phyloP scores from a whole-genome alignment of 2,888 invertebrate genomes.

The Chaetogeoica ovagalla region DNA sequence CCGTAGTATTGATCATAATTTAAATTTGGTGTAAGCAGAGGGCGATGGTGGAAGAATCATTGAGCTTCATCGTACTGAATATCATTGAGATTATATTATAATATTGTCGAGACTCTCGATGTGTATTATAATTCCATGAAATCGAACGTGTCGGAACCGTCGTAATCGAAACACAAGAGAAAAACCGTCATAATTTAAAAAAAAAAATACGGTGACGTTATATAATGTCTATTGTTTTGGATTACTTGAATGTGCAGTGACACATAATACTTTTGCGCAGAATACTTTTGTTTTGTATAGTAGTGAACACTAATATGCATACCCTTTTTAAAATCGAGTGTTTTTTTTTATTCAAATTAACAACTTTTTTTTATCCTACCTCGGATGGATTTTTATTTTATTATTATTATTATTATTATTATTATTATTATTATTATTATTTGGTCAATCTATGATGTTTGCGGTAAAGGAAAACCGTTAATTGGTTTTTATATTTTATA shows the following conservation, averaged over 20 bases:
- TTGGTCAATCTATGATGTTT: too few relatives aligned
- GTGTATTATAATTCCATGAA: not conserved
- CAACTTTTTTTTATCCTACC: not conserved
- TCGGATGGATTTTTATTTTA: too few relatives aligned
- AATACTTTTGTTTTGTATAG: not conserved
- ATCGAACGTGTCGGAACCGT: conserved; percentile 12
- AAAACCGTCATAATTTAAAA: conserved; percentile 9
- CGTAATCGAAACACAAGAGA: conserved; percentile 4
- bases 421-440: too few relatives aligned
- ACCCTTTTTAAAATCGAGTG: not conserved
- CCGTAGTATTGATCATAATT: too few relatives aligned
- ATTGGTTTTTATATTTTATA: not conserved
- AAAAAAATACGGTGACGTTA: conserved; percentile 12
- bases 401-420: too few relatives aligned
- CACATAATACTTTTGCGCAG: not conserved
- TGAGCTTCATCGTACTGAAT: too few relatives aligned
- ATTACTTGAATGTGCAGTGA: conserved; percentile 4
- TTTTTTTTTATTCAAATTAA: conserved; percentile 11
- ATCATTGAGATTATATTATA: too few relatives aligned
- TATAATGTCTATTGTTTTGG: conserved; percentile 15
- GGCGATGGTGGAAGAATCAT: too few relatives aligned
- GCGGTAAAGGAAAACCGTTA: not conserved
- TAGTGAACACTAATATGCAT: too few relatives aligned
- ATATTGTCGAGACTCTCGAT: too few relatives aligned
- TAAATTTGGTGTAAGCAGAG: too few relatives aligned